Conservation (phyloP, 2,797 vertebrate genomes). For the Streptopelia turtur region DNA sequence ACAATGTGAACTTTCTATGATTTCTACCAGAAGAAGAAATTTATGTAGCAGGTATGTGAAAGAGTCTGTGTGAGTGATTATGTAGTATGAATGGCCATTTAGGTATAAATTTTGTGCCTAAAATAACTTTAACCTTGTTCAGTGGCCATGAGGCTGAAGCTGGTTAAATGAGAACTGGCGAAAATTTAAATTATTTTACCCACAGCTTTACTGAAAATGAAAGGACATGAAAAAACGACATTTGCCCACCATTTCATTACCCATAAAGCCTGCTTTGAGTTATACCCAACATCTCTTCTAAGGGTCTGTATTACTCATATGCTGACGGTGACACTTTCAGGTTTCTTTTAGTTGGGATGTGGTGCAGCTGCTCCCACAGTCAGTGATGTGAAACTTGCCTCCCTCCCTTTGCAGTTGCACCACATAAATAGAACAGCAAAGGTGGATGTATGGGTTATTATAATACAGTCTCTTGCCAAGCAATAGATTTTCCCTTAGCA, state of each 20-base stretch:
- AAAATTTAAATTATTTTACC: neutral
- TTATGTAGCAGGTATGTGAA: neutral
- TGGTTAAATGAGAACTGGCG: constrained; percentile 2
- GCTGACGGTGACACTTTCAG: neutral
- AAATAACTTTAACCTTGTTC: constrained; percentile 19
- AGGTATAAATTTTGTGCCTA: neutral
- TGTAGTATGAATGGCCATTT: neutral
- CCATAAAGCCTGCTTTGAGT: neutral
- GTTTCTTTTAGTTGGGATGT: neutral
- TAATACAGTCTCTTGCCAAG: neutral
- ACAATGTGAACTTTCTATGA: neutral
- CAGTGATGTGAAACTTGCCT: neutral
- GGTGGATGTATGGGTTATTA: neutral
- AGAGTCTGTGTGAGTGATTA: neutral
- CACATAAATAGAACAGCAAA: neutral
- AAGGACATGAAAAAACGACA: neutral
- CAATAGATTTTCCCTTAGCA: neutral
- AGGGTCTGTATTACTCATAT: neutral
- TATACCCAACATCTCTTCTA: neutral
- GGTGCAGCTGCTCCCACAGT: neutral
- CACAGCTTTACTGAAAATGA: constrained; percentile 10
- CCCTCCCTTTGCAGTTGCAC: neutral
- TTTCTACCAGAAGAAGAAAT: neutral
- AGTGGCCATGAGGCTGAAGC: neutral
- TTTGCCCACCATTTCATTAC: neutral